Base-by-base conservation (phyloP, 2,888 invertebrate genomes). In the Palloptera scutellata region DNA sequence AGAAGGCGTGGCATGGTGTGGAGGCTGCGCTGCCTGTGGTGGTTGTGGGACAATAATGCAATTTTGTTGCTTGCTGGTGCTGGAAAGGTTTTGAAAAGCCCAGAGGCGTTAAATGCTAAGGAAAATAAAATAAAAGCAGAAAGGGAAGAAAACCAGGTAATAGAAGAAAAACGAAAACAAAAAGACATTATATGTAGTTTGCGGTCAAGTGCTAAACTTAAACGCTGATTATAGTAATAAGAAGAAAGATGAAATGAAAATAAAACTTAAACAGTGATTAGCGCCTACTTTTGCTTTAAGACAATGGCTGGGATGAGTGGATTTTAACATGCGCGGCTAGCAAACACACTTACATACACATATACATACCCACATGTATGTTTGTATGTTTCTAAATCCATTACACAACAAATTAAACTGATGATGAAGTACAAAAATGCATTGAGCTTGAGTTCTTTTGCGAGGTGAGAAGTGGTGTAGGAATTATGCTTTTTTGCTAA, bases 381-480 rank as follows among this genome's bases (percentile, higher is more conserved):
- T 11, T 30, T 55, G 13, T 30, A 9, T 30, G 68, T 74, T 78
- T 79, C 78, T 78, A 74, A 78, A 79, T 78, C 65, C 73, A 73
- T 71, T 72, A 73, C 69, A 74, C 71, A 78, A 77, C 71, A 79
- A 77, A 70, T 74, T 71, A 70, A 68, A 45, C 61, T 57, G 20
- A 52, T 17, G 53, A 10, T 61, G 53, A 17, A 55, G 48, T 41
- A 20, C 42, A 15, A 54, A 42, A 54, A 52, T 43, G 30, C 2
- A 4, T 30, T 30, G 30, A 30, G 30, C 30, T 30, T 30, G 6
- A 30, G 30, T 30, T 30, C 30, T 30, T 30, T 30, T 30, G 6
- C 2, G 30, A 30, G 30, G 30, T 30, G 6, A 30, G 30, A 30
- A 30, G 30, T 4, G 30, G 30, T 30, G 30, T 2, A 30, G 30